phyloP scores from a whole-genome alignment of 2,797 vertebrate genomes.

The Coracias cyanogaster region DNA sequence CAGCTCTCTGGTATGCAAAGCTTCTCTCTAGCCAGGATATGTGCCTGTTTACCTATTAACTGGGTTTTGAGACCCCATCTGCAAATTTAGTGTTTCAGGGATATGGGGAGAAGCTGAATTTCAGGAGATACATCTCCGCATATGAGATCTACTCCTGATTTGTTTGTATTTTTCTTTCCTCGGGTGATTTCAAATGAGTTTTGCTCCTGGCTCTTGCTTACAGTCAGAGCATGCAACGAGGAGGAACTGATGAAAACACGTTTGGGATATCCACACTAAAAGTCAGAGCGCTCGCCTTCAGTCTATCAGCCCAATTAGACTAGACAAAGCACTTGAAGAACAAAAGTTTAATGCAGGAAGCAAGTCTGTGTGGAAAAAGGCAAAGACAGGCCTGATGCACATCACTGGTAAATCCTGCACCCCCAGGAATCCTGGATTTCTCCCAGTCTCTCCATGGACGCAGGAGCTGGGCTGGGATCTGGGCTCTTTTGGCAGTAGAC shows the following conservation, averaged over 20 bases:
- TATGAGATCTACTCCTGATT: background rate
- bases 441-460: background rate
- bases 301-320: background rate
- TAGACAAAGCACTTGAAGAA: background rate
- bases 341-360: background rate
- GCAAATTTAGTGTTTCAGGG: background rate
- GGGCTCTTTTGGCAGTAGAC: background rate
- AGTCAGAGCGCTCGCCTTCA: background rate
- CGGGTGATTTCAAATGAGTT: background rate
- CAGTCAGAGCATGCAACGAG: fast-evolving
- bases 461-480: background rate
- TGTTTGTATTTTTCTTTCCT: background rate
- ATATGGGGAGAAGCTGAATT: background rate
- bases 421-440: background rate
- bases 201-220: background rate
- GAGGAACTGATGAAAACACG: background rate
- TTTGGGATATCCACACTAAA: background rate
- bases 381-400: background rate
- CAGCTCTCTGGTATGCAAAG: background rate
- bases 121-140: background rate
- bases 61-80: background rate
- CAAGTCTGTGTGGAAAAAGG: background rate
- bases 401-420: background rate
- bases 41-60: background rate
- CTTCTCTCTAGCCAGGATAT: background rate